These are phyloP conservation scores for Fragum fragum DNA, from an alignment of 2,888 invertebrate genomes.

Conservation along the genomic window DNA sequence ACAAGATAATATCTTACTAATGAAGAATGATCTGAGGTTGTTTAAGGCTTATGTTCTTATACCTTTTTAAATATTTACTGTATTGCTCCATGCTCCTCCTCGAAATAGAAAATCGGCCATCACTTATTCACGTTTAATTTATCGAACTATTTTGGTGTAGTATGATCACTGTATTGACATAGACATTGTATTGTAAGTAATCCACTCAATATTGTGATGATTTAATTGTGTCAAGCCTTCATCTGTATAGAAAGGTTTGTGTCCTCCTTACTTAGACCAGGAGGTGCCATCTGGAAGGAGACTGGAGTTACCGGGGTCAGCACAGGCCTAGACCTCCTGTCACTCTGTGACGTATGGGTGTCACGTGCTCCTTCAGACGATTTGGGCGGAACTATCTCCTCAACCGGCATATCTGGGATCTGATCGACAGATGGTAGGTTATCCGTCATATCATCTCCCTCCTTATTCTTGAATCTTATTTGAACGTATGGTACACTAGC, in stretches of 20 bases:
- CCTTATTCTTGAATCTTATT: constrained; percentile 57
- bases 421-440: neutral
- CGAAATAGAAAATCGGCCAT: no score
- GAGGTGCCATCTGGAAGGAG: constrained; percentile 73
- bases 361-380: constrained; percentile 12
- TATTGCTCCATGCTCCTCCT: no score
- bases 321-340: constrained; percentile 25
- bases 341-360: constrained; percentile 12
- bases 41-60: no score
- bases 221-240: constrained; percentile 2
- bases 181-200: no score
- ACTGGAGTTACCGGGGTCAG: constrained; percentile 60
- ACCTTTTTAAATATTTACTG: no score
- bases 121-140: no score
- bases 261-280: constrained; percentile 67
- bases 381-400: neutral
- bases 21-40: no score
- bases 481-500: constrained; percentile 52
- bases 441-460: neutral
- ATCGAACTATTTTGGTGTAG: no score
- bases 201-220: no score
- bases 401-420: constrained; percentile 9
- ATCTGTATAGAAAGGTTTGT: constrained; percentile 29
- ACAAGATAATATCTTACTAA: no score
- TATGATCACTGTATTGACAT: no score